Conservation (phyloP, 2,888 invertebrate species). For the Horisme vitalbata region DNA sequence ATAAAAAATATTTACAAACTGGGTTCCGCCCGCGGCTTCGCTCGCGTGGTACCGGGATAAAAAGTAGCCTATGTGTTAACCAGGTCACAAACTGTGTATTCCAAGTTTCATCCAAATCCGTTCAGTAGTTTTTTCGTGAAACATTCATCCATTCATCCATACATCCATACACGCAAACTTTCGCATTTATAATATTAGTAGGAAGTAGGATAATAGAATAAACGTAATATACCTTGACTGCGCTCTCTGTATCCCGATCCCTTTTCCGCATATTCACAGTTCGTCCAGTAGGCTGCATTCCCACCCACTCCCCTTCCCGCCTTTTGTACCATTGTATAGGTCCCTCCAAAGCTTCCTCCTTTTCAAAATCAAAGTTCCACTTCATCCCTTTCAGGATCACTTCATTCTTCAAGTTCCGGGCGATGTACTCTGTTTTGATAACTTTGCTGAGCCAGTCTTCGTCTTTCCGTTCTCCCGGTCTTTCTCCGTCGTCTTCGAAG, state of each 20-base stretch:
- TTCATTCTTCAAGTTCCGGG: neutral
- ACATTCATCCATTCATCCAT: no score
- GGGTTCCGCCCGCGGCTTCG: no score
- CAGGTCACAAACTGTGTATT: no score
- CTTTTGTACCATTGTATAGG: slow-evolving; percentile 9
- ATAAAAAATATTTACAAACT: no score
- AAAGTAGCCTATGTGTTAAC: no score
- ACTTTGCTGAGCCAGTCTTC: neutral
- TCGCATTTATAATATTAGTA: no score
- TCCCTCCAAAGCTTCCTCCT: neutral
- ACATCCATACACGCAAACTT: no score
- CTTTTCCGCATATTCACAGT: neutral
- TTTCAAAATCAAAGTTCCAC: slow-evolving; percentile 16
- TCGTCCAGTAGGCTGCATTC: neutral
- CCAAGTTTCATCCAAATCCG: no score
- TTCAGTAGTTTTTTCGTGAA: no score
- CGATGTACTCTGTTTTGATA: neutral
- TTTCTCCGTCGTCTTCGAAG: slow-evolving; percentile 41
- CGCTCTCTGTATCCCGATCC: neutral
- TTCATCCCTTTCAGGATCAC: slow-evolving; percentile 5
- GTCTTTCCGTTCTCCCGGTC: neutral
- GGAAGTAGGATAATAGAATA: no score
- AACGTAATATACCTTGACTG: neutral
- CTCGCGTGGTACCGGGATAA: no score
- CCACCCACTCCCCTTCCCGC: slow-evolving; percentile 2